Evolutionary conservation across 2,113 vertebrate genomes (phyloP).

Genomic region (Chunga burmeisteri): DNA sequence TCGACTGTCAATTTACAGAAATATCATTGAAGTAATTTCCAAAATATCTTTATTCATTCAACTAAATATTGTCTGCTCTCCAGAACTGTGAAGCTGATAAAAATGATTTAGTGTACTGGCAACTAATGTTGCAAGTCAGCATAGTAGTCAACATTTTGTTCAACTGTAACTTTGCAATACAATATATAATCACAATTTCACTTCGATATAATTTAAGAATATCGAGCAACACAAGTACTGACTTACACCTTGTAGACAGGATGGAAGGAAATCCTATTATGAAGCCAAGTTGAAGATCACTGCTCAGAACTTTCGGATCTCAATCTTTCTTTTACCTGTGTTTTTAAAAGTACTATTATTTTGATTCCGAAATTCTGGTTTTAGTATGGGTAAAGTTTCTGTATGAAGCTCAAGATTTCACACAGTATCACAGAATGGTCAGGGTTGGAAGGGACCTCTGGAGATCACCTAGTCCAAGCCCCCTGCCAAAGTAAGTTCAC

Average conservation of each 20-base stretch:
- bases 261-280: neutral
- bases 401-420: neutral
- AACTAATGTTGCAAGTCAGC: neutral
- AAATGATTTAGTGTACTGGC: neutral
- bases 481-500: no score
- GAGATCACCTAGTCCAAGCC: no score
- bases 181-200: neutral
- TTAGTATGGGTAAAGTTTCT: neutral
- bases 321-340: neutral
- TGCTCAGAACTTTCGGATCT: neutral
- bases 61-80: neutral
- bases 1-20: constrained; percentile 19
- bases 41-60: constrained; percentile 1
- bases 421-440: no score
- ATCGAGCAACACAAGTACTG: neutral
- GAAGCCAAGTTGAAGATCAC: neutral
- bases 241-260: neutral
- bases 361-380: neutral
- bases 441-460: no score
- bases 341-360: neutral
- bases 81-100: neutral
- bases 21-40: constrained; percentile 17
- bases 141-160: neutral
- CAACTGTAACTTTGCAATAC: neutral
- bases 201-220: neutral